phyloP scores from a whole-genome alignment of 2,113 vertebrate species.

The Okapia johnstoni region DNA sequence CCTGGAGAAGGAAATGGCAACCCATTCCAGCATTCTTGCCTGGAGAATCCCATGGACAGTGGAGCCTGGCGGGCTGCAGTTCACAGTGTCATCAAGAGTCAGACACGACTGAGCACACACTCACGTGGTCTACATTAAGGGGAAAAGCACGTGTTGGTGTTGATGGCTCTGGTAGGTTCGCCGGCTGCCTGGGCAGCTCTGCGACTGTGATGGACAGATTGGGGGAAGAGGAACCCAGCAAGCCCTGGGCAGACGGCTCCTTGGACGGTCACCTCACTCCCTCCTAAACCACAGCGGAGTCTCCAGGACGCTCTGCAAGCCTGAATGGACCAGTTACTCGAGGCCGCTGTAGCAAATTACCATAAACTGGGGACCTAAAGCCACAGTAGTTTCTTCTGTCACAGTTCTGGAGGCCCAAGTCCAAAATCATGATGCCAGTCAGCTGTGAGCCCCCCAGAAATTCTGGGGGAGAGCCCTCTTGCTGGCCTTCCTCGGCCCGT shows the following conservation, averaged over 20 bases:
- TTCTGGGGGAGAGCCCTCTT: too few relatives aligned
- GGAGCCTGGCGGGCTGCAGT: too few relatives aligned
- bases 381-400: too few relatives aligned
- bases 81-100: not conserved
- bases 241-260: not conserved
- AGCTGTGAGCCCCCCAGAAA: not conserved
- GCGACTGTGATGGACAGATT: rapidly evolving
- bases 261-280: rapidly evolving
- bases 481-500: rapidly evolving
- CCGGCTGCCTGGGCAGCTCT: not conserved
- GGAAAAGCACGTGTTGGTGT: not conserved
- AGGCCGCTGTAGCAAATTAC: not conserved
- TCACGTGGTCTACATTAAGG: not conserved
- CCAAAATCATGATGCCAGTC: rapidly evolving
- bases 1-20: not conserved
- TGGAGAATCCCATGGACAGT: not conserved
- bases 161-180: not conserved
- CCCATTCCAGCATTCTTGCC: not conserved
- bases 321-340: rapidly evolving
- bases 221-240: rapidly evolving
- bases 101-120: not conserved
- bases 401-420: not conserved
- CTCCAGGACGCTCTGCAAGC: rapidly evolving
- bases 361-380: too few relatives aligned
- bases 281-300: rapidly evolving